These are phyloP conservation scores for Sphaerophoria taeniata DNA, from an alignment of 2,888 invertebrate genomes.

Conservation along the genomic window DNA sequence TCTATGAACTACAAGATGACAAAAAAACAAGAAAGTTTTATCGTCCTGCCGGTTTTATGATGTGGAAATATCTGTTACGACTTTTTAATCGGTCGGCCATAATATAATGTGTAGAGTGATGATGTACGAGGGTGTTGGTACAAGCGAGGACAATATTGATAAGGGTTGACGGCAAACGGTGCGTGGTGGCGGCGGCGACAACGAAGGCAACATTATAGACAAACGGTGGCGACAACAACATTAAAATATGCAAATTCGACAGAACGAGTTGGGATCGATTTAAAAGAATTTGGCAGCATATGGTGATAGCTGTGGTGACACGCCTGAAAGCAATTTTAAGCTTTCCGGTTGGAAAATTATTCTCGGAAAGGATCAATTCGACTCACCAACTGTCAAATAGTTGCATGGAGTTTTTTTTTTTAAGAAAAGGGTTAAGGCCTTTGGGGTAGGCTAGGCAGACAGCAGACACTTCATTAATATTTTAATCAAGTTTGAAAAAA, in stretches of 20 bases:
- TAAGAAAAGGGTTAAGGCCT: no score
- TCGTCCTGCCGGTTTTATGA: conserved; percentile 66
- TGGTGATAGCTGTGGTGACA: no score
- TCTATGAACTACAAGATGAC: conserved; percentile 38
- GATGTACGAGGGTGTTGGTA: conserved; percentile 7
- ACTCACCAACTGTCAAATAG: not conserved
- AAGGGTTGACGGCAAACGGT: no score
- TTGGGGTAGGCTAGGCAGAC: no score
- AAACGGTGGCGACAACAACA: conserved; percentile 28
- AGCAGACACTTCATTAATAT: no score
- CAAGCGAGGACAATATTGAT: no score
- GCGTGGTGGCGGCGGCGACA: not conserved
- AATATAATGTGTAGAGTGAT: not conserved
- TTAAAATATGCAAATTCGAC: conserved; percentile 50
- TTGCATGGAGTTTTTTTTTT: no score
- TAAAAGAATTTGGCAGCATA: conserved; percentile 18
- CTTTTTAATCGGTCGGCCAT: conserved; percentile 65
- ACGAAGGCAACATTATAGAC: not conserved
- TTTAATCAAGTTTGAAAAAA: no score
- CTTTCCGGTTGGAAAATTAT: not conserved
- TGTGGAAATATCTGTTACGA: conserved; percentile 72
- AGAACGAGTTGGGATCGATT: conserved; percentile 25
- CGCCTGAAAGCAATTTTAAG: conserved; percentile 11
- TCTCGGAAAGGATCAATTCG: not conserved
- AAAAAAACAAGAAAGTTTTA: conserved; percentile 49